These are phyloP conservation scores for Tringa solitaria DNA, from an alignment of 2,113 vertebrate genomes.

Conservation along the genomic window DNA sequence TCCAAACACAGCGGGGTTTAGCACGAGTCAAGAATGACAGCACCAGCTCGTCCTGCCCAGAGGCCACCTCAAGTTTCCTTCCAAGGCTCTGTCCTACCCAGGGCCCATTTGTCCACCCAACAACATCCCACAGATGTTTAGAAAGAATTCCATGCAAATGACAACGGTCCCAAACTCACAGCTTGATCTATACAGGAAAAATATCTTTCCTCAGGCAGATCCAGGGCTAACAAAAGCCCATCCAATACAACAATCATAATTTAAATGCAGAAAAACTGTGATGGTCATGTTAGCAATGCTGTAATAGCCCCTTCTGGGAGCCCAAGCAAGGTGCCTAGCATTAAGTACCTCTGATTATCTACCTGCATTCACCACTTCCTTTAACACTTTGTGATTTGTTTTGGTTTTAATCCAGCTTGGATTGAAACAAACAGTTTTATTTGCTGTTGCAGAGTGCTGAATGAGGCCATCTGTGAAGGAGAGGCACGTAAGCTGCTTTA, in stretches of 20 bases:
- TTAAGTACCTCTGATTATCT: neutral
- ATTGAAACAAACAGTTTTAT: neutral
- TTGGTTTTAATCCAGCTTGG: neutral
- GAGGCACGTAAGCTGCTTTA: neutral
- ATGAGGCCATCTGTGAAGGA: constrained; percentile 26
- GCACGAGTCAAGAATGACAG: neutral
- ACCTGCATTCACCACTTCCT: neutral
- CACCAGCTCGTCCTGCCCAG: neutral
- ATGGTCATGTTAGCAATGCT: neutral
- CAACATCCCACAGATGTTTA: neutral
- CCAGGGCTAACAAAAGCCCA: neutral
- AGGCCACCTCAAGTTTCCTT: neutral
- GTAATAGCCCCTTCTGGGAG: neutral
- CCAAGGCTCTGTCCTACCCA: neutral
- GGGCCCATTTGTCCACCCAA: fast-evolving
- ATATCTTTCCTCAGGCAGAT: neutral
- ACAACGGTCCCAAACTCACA: neutral
- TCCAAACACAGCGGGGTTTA: neutral
- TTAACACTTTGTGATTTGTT: neutral
- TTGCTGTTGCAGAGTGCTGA: neutral
- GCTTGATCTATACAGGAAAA: neutral
- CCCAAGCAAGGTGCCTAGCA: neutral
- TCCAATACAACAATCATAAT: neutral
- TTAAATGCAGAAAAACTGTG: neutral
- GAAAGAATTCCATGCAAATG: neutral